These are phyloP conservation scores for Alentia gelatinosa DNA, from an alignment of 2,888 invertebrate genomes.

Conservation along the genomic window DNA sequence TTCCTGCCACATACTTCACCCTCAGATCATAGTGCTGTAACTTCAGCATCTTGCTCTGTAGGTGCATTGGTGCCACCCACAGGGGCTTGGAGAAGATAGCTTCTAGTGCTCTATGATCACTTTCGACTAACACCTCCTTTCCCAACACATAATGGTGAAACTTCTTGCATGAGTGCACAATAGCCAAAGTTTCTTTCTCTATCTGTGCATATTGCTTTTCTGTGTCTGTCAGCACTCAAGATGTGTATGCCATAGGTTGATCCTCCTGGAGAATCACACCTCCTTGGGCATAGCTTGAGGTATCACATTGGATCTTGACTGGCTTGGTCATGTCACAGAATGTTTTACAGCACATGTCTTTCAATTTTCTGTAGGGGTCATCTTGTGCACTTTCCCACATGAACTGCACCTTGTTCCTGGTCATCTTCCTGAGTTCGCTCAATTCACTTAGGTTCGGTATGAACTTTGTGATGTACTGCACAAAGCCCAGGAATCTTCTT, in stretches of 20 bases:
- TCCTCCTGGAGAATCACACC: constrained; percentile 20
- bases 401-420: not conserved
- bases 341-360: not conserved
- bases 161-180: constrained; percentile 37
- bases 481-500: constrained; percentile 63
- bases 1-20: no score
- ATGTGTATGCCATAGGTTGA: constrained; percentile 51
- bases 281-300: constrained; percentile 2
- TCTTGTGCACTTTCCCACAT: constrained; percentile 57
- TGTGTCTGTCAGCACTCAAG: constrained; percentile 37
- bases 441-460: constrained; percentile 60
- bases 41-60: constrained; percentile 59
- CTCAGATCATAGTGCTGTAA: constrained; percentile 62
- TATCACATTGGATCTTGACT: not conserved
- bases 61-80: no score
- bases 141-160: no score
- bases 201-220: constrained; percentile 43
- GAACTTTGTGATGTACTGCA: constrained; percentile 58
- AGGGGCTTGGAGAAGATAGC: no score
- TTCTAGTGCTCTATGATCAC: no score
- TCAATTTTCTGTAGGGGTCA: constrained; percentile 60
- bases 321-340: not conserved
- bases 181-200: constrained; percentile 24
- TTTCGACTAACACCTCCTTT: no score
- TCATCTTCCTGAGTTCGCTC: constrained; percentile 55